Percentiles rank a stretch among this genome's conserved stretches.
These are phyloP conservation scores for Coptodon bakossiorum DNA, from an alignment of 2,113 vertebrate genomes.

Conservation along the genomic window DNA sequence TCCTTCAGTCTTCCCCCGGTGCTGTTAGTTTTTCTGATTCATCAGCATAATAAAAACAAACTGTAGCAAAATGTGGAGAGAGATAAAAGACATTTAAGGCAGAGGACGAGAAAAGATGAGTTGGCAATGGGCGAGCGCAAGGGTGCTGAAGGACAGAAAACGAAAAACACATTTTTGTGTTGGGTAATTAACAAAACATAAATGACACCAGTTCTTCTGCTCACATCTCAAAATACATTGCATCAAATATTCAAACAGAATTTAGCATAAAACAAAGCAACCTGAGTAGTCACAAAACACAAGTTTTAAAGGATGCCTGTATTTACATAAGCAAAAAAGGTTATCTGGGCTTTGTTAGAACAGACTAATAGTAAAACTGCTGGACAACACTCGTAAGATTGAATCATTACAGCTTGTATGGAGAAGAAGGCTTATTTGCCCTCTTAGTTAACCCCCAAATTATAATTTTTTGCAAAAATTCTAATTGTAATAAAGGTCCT, in stretches of 20 bases:
- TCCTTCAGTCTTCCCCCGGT: constrained; percentile 1
- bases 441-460: not conserved
- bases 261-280: not conserved
- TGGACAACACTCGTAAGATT: not conserved
- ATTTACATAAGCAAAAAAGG: not conserved
- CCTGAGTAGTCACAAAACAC: not conserved
- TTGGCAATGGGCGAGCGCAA: not conserved
- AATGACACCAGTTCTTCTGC: not conserved
- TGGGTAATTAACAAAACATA: not conserved
- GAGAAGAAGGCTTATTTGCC: too few species aligned
- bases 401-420: not conserved
- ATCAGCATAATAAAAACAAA: constrained; percentile 47
- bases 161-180: not conserved
- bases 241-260: not conserved
- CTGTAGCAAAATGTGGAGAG: constrained; percentile 20
- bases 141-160: not conserved
- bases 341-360: not conserved
- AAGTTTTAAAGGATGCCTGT: not conserved
- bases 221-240: not conserved
- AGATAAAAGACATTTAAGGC: constrained; percentile 9
- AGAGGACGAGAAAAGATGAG: not conserved
- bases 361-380: not conserved
- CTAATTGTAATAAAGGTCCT: not conserved
- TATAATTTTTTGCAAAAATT: not conserved
- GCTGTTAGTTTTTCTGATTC: constrained; percentile 23